A percentile compares a stretch with the other conserved stretches of the same genome.
Evolutionary conservation across 2,888 invertebrate genomes (phyloP).

Genomic region (Conops quadrifasciatus): DNA sequence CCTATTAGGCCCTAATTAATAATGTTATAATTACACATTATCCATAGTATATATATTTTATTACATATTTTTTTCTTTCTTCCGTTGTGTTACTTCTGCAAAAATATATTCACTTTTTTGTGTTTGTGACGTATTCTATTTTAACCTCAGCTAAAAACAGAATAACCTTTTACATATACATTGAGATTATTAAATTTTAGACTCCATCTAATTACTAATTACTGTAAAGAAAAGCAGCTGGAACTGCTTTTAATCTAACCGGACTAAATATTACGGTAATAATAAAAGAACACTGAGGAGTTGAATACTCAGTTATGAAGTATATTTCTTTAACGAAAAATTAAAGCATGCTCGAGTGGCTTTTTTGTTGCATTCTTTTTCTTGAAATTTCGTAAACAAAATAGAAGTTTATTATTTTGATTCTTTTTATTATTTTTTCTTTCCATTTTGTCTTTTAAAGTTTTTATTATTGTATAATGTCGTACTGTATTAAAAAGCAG

Average conservation of each 20-base stretch:
- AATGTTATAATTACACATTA: not conserved
- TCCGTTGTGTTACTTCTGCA: conserved; percentile 1
- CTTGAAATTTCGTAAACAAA: not conserved
- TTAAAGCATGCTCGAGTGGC: not conserved
- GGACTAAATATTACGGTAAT: not conserved
- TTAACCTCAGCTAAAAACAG: conserved; percentile 17
- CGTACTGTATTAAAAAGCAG: conserved; percentile 14
- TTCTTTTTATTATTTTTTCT: conserved; percentile 6
- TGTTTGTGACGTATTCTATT: conserved; percentile 18
- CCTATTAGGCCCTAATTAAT: conserved; percentile 6
- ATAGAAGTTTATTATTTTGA: not conserved
- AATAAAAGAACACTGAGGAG: not conserved
- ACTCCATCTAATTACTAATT: not conserved
- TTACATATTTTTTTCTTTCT: conserved; percentile 5
- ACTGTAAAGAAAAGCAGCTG: conserved; percentile 15
- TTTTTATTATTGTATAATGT: conserved; percentile 11
- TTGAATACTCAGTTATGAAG: not conserved
- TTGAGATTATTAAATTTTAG: conserved; percentile 7
- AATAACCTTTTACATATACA: conserved; percentile 16
- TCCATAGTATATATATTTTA: conserved; percentile 6
- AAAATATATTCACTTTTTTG: conserved; percentile 16
- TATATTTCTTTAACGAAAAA: not conserved
- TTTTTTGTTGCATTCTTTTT: not conserved
- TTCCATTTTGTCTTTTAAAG: conserved; percentile 2
- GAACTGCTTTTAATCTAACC: conserved; percentile 5